Base-by-base conservation (phyloP, 1,140 invertebrate species). In the Zelostemma sp. region DNA sequence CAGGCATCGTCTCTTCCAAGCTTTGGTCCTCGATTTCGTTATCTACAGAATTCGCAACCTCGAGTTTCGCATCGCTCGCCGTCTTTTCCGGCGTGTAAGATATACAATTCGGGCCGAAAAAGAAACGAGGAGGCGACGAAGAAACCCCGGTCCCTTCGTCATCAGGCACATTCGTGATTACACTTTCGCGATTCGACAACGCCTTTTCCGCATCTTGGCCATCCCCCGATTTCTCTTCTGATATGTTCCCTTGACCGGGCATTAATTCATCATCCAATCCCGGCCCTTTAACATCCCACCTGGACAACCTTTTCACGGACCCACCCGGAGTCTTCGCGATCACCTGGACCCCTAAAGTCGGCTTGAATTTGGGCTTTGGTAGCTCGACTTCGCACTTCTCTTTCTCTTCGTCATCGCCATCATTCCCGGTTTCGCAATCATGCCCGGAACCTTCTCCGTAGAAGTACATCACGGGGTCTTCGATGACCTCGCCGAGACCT, bases 371-470 rank as follows among this genome's bases (percentile, higher is more conserved):
- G 4, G 74, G 72, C 45, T 80, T 82, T 6, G 51, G 58, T 4
- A 62, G 21, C 3, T 81, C 53, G 78, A 74, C 62, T 83, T 74
- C 78, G 47, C 74, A 74, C 55, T 79, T 75, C 51, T 75, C 79
- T 51, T 83, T 78, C 53, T 68, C 55, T 0, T 64, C 70, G 6
- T 76, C 64, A 11, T 78, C 51, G 6, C 83, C 79, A 21, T 81
- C 80, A 0, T 77, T 92, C 1, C 91, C 91, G 8, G 89, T 90
- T 17, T 90, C 85, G 75, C 90, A 93, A n/a, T 91, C 89, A 16
- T 77, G 83, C n/a, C 93, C 93, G 38, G 86, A 87, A 56, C 93
- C 93, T 73, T 91, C 89, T 1, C 93, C 93, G 68, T 86, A 88
- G 72, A 93, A 87, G 76, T 88, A 88, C 86, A 93, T 88, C 0